Conservation (phyloP, 2,797 vertebrate species). For the Syncerus caffer region DNA sequence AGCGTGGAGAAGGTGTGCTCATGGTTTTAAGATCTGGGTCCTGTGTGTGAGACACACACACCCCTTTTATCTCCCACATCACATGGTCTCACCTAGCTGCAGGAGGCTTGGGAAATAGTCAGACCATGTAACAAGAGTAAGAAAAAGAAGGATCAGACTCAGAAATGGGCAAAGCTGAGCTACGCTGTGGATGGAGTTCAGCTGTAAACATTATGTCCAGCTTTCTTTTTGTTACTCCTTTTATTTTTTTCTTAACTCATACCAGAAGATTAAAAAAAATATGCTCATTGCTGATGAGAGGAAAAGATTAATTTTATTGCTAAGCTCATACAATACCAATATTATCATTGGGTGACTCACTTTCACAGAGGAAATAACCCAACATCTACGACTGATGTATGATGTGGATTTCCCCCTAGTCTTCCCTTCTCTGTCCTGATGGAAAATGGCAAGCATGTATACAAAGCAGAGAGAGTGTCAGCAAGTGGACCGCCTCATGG, state of each 20-base stretch:
- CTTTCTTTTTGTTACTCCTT: background rate
- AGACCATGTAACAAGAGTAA: background rate
- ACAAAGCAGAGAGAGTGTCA: background rate
- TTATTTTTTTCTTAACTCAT: background rate
- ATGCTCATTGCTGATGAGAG: background rate
- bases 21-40: background rate
- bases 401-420: background rate
- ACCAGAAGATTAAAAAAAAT: background rate
- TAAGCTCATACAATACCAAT: background rate
- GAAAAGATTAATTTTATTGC: background rate
- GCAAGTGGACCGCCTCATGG: rapidly evolving
- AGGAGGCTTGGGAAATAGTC: background rate
- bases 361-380: background rate
- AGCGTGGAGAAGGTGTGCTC: background rate
- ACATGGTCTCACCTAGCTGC: background rate
- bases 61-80: background rate
- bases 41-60: background rate
- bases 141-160: background rate
- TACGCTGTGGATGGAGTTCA: background rate
- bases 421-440: background rate
- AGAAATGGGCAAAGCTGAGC: background rate
- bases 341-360: background rate
- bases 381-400: background rate
- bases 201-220: background rate
- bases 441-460: background rate